These are phyloP conservation scores for Scalopus aquaticus DNA, from an alignment of 2,113 vertebrate species.

Conservation along the genomic window DNA sequence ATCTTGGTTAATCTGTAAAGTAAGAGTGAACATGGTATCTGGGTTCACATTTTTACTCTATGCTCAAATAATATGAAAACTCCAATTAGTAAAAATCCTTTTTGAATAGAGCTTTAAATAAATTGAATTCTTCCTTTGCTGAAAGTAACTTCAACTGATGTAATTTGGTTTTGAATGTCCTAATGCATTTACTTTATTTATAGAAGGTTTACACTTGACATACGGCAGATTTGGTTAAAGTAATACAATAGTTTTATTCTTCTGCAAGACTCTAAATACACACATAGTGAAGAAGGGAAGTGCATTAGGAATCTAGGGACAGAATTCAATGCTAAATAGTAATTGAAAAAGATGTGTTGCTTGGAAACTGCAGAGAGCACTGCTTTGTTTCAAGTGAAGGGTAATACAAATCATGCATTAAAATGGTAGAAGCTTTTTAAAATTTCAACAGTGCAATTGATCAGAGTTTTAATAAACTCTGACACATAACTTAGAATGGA, in stretches of 20 bases:
- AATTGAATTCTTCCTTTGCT: slow-evolving; percentile 32
- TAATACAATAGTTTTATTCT: slow-evolving; percentile 23
- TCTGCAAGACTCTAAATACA: slow-evolving; percentile 46
- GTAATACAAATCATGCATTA: slow-evolving; percentile 77
- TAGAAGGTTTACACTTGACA: slow-evolving; percentile 25
- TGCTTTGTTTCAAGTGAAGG: slow-evolving; percentile 76
- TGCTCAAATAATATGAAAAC: slow-evolving; percentile 51
- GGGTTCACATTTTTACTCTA: not conserved
- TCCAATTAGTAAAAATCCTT: slow-evolving; percentile 31
- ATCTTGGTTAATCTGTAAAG: not conserved
- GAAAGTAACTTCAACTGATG: not conserved
- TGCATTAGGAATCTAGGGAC: slow-evolving; percentile 59
- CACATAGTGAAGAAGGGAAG: slow-evolving; percentile 57
- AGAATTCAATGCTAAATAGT: slow-evolving; percentile 76
- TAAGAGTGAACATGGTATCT: not conserved
- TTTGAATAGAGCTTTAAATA: slow-evolving; percentile 37
- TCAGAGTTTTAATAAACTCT: slow-evolving; percentile 76
- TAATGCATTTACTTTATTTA: slow-evolving; percentile 66
- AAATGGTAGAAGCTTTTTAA: slow-evolving; percentile 75
- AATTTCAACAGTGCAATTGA: slow-evolving; percentile 63
- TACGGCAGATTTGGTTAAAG: not conserved
- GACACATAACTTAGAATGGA: slow-evolving; percentile 58
- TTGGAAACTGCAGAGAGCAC: slow-evolving; percentile 77
- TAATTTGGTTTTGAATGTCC: slow-evolving; percentile 37
- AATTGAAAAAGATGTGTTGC: slow-evolving; percentile 76